Base-by-base conservation (phyloP, 2,113 vertebrate species). In the crab-eating macaque (Macaca fascicularis) region DNA sequence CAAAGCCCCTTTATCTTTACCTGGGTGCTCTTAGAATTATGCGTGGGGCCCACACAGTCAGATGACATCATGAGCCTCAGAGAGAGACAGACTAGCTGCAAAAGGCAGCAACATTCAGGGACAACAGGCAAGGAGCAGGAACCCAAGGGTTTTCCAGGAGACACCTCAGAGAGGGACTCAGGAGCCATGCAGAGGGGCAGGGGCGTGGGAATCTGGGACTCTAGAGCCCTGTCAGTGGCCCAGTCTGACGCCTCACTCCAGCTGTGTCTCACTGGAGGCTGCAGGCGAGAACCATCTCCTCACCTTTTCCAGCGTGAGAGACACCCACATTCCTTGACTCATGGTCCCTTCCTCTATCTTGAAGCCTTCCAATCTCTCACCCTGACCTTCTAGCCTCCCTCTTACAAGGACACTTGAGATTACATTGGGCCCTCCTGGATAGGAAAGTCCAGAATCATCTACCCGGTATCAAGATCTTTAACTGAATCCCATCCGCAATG, bases 1-100 rank as follows among this genome's bases (percentile, higher is more conserved):
- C 78, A 93, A 93, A 97, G 93, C 70, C 23, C 55, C 57, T 19
- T 92, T 78, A 13, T 82, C 90, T 84, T 67, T 4, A 57, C 80
- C 90, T 72, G 57, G 59, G 57, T 22, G 22, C 59, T 30, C 55
- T 90, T 25, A 70, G 72, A 32, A 23, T 72, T 45, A 48, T 13
- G 20, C 40, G 22, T 0, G 2, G 59, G 55, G 79, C 76, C 87
- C 93, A 89, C 88, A 1, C 43, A n/a, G 67, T 3, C 84, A 22
- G 2, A 8, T 12, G 86, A 78, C 69, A 8, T 0, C 38, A 6
- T 6, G 69, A 19, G 11, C 55, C 50, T 35, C 38, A 45, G n/a
- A 3, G 64, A 75, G 86, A 23, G 32, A 1, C n/a, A 12, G 40
- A 7, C 1, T 14, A n/a, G 22, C 59, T 5, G 7, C n/a, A 32